A percentile compares a stretch with the other conserved stretches of the same genome.
Evolutionary conservation across 2,113 vertebrate species (phyloP).

Genomic region (Sminthopsis crassicaudata): DNA sequence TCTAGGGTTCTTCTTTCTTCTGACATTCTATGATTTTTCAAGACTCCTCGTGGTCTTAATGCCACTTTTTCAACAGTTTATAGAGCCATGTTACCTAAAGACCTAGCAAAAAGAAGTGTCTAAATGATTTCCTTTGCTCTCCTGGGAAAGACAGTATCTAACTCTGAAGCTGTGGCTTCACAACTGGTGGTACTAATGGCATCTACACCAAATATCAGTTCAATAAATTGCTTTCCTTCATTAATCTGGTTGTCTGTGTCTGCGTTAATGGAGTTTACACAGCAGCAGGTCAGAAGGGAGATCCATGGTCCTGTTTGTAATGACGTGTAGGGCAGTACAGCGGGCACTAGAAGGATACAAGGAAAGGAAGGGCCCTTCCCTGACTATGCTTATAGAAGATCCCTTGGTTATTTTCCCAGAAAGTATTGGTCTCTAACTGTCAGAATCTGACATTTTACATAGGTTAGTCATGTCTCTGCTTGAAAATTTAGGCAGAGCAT

Average conservation of each 20-base stretch:
- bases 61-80: conserved; percentile 24
- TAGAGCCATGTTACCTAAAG: conserved; percentile 24
- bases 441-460: neutral
- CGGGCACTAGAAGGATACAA: conserved; percentile 36
- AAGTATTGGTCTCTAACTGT: conserved; percentile 17
- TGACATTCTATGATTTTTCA: neutral
- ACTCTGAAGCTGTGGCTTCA: conserved; percentile 46
- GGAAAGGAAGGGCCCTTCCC: neutral
- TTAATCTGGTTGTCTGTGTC: conserved; percentile 70
- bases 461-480: neutral
- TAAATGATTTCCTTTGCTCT: conserved; percentile 68
- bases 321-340: conserved; percentile 38
- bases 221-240: conserved; percentile 75
- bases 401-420: conserved; percentile 9
- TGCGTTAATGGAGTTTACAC: conserved; percentile 63
- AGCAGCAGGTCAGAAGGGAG: conserved; percentile 58
- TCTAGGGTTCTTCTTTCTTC: neutral
- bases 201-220: conserved; percentile 74
- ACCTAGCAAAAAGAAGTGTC: conserved; percentile 54
- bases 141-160: conserved; percentile 54
- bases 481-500: neutral
- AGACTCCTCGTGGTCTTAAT: conserved; percentile 39
- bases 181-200: conserved; percentile 58
- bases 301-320: conserved; percentile 59
- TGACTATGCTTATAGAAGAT: conserved; percentile 26